A percentile compares a stretch with the other conserved stretches of the same genome.
Evolutionary conservation across 2,113 vertebrate species (phyloP).

Genomic region (Pandion haliaetus): DNA sequence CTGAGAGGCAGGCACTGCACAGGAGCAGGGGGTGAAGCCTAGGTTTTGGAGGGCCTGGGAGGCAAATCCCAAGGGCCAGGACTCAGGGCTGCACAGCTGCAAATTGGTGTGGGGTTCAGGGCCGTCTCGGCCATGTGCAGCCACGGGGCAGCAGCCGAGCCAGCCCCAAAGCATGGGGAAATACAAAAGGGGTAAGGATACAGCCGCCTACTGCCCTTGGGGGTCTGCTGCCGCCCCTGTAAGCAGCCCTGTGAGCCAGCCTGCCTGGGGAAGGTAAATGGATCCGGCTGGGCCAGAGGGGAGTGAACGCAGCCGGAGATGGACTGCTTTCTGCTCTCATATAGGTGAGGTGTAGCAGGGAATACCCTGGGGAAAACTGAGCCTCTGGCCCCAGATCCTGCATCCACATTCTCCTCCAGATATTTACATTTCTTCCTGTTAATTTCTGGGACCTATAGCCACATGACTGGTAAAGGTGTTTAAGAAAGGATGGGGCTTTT

Average conservation of each 20-base stretch:
- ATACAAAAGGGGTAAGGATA: background rate
- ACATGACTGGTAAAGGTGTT: background rate
- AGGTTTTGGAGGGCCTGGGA: background rate
- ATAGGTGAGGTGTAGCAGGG: background rate
- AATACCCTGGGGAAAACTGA: background rate
- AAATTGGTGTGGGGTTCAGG: rapidly evolving
- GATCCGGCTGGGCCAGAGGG: too few relatives aligned
- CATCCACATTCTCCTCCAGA: background rate
- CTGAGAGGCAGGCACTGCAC: background rate
- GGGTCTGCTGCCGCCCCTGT: background rate
- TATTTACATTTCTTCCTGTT: background rate
- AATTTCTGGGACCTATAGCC: background rate
- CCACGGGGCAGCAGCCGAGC: rapidly evolving
- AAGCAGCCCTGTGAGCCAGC: background rate
- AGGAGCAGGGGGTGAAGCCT: background rate
- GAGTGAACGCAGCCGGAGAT: rapidly evolving
- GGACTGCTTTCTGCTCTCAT: background rate
- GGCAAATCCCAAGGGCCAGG: background rate
- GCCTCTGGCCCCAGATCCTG: background rate
- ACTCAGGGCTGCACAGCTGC: background rate
- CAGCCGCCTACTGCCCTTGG: too few relatives aligned
- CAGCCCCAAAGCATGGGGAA: rapidly evolving
- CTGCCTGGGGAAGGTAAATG: background rate
- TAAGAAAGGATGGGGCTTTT: background rate
- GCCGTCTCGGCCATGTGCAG: background rate